Evolutionary conservation across 2,797 vertebrate genomes (phyloP), one percentile per base, ranked within the genome.

Genomic region (Spinus pinus): DNA sequence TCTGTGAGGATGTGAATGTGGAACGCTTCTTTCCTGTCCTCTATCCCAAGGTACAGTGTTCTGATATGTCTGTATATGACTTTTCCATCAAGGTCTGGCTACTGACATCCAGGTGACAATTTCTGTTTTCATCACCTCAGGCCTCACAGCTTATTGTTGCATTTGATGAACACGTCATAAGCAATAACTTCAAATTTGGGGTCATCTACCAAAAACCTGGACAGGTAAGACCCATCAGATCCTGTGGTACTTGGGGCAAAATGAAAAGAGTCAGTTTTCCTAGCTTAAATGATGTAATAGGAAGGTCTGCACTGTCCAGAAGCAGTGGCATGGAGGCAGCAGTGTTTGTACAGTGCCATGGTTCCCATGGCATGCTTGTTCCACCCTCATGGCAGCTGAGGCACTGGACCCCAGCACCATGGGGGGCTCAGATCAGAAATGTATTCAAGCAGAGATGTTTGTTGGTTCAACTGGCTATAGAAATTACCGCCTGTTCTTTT

Each of bases 1-100:
- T 99, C 39, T 99, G 98, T 96, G 98, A 99, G 94, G 99, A 99
- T 70, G 98, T 99, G 95, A 99, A 98, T 10, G 98, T 99, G 96
- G 99, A 99, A 82, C 98, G 98, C 35, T 99, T 99, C 95, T 99
- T 98, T 77, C 99, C 99, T 14, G 98, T 99, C 70, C 98, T 99
- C 42, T 99, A 99, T 97, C 98, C 99, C 85, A 99, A 99, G 98
- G 99, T 99, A 98, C 65, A 58, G 58, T 30, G 31, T 88, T 82
- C 41, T 82, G 54, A 27, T 70, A 33, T 56, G 6, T 81, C 54
- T 71, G 0, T 56, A 10, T 71, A 12, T 69, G 35, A 7, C 42
- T 94, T 86, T 91, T 67, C 58, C 13, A 23, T 49, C 25, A 60
- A 71, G 49, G 24, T 75, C 41, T 85, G 72, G 20, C 44, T 81